Base-by-base conservation (phyloP, 1,140 invertebrate species). In the Bombus picipes region DNA sequence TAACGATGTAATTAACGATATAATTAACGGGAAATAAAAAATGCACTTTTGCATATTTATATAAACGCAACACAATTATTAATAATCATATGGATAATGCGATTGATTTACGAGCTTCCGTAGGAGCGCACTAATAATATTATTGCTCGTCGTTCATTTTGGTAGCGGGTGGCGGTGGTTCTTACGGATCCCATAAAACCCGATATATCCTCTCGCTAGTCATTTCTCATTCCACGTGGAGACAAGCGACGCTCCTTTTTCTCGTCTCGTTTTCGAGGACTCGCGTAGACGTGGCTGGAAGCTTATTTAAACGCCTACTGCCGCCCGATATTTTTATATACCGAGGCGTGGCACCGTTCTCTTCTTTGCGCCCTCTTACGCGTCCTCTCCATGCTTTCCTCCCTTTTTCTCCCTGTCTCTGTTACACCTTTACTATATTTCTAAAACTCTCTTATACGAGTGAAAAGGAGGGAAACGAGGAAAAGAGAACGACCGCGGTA, bases 271-370 rank as follows among this genome's bases (percentile, higher is more conserved):
- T 89, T 86, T 74, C 88, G 85, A 87, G 85, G 66, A 81, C 88
- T 86, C 88, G 76, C 83, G 71, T 83, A 86, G 83, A 86, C 62
- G 83, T 70, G 68, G 78, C 77, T 53, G 77, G 34, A 53, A 74
- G 87, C 81, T 81, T 78, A 68, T 81, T 81, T 78, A 73, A 86
- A 89, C 89, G 83, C 89, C 89, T 65, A 89, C 88, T 59, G 82
- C 65, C 66, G 87, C 47, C 81, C 81, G 88, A 90, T 93, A 91
- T 93, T 92, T 94, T 93, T 92, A 90, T 81, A 88, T 88, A 73
- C 79, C 85, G 72, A 92, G 92, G 92, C 90, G 92, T 92, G 89
- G 91, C 83, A 75, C 87, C 85, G 86, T 78, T 86, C 72, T 53
- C 81, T 73, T 78, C 81, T 70, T 83, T 18, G 28, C 37, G 25